Percentiles rank a stretch among this genome's conserved stretches.
Evolutionary conservation across 2,888 invertebrate genomes (phyloP).

Genomic region (Molanna angustata): DNA sequence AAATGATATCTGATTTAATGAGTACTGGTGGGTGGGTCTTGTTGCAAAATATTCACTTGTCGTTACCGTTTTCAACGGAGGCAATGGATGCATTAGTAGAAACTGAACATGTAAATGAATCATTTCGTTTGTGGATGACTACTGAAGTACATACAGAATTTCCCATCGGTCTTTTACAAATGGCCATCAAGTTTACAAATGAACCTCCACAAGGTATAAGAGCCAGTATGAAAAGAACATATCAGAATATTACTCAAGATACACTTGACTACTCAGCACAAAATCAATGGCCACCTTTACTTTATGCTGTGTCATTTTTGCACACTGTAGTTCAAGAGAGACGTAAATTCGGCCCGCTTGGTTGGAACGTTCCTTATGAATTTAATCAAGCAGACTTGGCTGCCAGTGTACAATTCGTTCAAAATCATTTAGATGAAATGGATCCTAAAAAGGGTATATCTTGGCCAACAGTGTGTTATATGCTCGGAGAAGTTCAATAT

Average conservation of each 20-base stretch:
- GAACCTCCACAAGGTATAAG: conserved; percentile 95
- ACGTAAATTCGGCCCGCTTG: conserved; percentile 92
- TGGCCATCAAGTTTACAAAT: conserved; percentile 96
- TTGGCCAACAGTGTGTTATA: conserved; percentile 96
- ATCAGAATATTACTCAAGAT: conserved; percentile 86
- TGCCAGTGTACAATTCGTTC: conserved; percentile 92
- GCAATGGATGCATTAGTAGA: conserved; percentile 86
- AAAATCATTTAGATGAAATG: conserved; percentile 95
- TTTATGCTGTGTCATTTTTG: conserved; percentile 92
- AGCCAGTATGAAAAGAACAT: conserved; percentile 92
- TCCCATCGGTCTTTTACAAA: conserved; percentile 83
- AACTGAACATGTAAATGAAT: conserved; percentile 76
- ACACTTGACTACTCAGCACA: conserved; percentile 89
- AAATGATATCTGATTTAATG: conserved; percentile 79
- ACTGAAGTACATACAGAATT: conserved; percentile 93
- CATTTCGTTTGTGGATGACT: conserved; percentile 90
- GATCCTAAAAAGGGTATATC: conserved; percentile 96
- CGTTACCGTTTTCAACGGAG: conserved; percentile 90
- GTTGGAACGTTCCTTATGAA: conserved; percentile 97
- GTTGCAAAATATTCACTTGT: conserved; percentile 94
- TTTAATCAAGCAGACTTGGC: conserved; percentile 97
- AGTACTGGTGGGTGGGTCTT: conserved; percentile 87
- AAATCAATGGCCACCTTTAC: conserved; percentile 88
- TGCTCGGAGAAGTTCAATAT: conserved; percentile 89
- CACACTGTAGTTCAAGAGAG: conserved; percentile 95